phyloP scores from a whole-genome alignment of 2,888 invertebrate species.

The Uloborus plumipes region DNA sequence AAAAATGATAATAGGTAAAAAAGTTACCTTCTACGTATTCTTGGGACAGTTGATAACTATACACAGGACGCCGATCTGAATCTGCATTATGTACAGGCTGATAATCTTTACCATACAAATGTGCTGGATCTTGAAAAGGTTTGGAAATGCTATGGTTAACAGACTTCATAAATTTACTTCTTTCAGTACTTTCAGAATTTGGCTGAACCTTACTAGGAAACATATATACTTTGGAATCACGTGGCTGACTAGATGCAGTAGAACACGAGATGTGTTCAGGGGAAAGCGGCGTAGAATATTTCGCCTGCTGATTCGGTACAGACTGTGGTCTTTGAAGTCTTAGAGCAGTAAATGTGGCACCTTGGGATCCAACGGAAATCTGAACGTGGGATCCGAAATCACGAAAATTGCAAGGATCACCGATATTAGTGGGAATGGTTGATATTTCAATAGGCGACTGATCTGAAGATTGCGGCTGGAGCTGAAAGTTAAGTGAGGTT shows the following conservation, averaged over 20 bases:
- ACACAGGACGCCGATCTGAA: too few relatives aligned
- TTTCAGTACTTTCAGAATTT: background rate
- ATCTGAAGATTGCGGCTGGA: constrained; percentile 51
- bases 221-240: constrained; percentile 36
- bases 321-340: constrained; percentile 38
- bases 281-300: background rate
- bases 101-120: too few relatives aligned
- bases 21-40: constrained; percentile 36
- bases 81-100: too few relatives aligned
- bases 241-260: constrained; percentile 46
- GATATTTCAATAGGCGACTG: constrained; percentile 56
- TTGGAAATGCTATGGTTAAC: background rate
- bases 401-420: constrained; percentile 10
- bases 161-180: too few relatives aligned
- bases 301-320: background rate
- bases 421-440: constrained; percentile 48
- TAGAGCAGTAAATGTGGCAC: constrained; percentile 54
- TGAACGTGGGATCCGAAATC: constrained; percentile 60
- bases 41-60: constrained; percentile 29
- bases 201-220: constrained; percentile 12
- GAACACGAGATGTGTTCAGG: background rate
- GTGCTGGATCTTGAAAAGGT: too few relatives aligned
- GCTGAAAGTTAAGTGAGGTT: constrained; percentile 55
- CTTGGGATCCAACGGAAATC: constrained; percentile 53
- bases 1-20: too few relatives aligned